A percentile compares a stretch with the other conserved stretches of the same genome.
These are phyloP conservation scores for Liodrosophila aerea DNA, from an alignment of 2,888 invertebrate genomes.

Conservation along the genomic window DNA sequence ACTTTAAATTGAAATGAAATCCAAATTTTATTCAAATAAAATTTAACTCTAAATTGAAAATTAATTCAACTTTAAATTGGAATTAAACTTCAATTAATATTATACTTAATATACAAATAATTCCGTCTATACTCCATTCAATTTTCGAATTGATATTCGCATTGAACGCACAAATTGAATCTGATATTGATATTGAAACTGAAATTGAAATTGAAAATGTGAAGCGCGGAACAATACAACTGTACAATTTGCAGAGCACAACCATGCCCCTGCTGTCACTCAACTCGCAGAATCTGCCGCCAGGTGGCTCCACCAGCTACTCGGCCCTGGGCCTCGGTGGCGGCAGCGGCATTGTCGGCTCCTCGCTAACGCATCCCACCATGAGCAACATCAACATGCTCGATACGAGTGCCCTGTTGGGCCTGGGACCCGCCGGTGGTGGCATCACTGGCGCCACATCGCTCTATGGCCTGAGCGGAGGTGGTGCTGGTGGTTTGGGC, in stretches of 20 bases:
- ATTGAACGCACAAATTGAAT: conserved; percentile 22
- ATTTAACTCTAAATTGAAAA: too few relatives aligned
- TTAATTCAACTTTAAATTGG: too few relatives aligned
- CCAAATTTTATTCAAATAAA: too few relatives aligned
- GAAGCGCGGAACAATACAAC: conserved; percentile 82
- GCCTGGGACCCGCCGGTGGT: conserved; percentile 58
- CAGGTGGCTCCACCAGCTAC: conserved; percentile 82
- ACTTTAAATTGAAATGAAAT: too few relatives aligned
- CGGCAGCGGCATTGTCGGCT: conserved; percentile 71
- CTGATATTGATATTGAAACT: conserved; percentile 15
- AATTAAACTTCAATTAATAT: too few relatives aligned
- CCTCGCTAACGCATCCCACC: conserved; percentile 81
- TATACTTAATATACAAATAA: too few relatives aligned
- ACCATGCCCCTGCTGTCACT: conserved; percentile 86
- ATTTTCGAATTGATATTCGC: conserved; percentile 5
- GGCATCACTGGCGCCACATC: conserved; percentile 76
- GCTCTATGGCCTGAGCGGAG: conserved; percentile 72
- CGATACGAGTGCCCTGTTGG: conserved; percentile 77
- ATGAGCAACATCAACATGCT: conserved; percentile 79
- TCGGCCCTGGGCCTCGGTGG: conserved; percentile 81
- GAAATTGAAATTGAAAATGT: conserved; percentile 50
- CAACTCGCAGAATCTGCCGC: conserved; percentile 82
- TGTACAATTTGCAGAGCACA: conserved; percentile 85
- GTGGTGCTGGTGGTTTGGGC: conserved; percentile 75
- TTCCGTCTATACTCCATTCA: too few relatives aligned